phyloP scores from a whole-genome alignment of 2,888 invertebrate genomes.

The Dugesia japonica region DNA sequence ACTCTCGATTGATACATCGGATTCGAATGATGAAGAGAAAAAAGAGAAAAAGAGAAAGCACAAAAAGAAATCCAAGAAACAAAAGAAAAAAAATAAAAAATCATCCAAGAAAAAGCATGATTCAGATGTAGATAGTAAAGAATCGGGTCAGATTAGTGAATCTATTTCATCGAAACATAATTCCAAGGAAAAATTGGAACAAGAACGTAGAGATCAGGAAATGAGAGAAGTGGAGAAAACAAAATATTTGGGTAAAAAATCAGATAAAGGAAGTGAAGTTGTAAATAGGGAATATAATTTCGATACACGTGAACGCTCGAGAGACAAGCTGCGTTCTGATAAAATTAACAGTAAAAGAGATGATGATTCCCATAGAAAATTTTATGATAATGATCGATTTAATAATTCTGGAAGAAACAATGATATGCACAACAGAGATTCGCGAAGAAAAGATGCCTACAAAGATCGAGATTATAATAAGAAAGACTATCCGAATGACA shows the following conservation, averaged over 20 bases:
- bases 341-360: neutral
- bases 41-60: neutral
- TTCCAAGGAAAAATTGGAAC: neutral
- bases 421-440: neutral
- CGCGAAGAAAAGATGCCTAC: neutral
- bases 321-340: neutral
- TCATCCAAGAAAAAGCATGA: neutral
- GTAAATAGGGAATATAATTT: neutral
- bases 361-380: neutral
- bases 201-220: neutral
- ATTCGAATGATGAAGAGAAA: neutral
- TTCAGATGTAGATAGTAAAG: neutral
- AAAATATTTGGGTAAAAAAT: neutral
- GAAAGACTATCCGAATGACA: too few relatives aligned
- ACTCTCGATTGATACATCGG: neutral
- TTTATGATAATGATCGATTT: neutral
- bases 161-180: slow-evolving; percentile 12
- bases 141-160: neutral
- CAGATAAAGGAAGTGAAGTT: neutral
- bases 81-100: neutral
- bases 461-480: neutral
- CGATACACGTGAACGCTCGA: neutral
- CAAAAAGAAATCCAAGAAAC: neutral
- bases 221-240: neutral
- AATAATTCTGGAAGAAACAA: too few relatives aligned